Base-by-base conservation (phyloP, 2,888 invertebrate species). In the Hemistola chrysoprasaria region DNA sequence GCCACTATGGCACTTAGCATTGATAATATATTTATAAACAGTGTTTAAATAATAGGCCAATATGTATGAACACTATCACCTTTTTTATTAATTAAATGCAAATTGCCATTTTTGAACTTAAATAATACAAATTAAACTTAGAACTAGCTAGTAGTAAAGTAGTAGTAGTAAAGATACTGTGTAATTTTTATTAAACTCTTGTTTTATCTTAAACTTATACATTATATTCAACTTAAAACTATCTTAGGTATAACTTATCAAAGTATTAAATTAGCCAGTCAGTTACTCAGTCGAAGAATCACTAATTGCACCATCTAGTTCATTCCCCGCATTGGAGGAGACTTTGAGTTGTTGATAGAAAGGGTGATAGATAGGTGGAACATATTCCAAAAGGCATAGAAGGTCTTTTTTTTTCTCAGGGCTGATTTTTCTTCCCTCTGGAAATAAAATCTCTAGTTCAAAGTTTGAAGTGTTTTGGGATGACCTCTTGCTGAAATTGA, bases 401-500 rank as follows among this genome's bases (percentile, higher is more conserved):
- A 29, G 21, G 22, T 25, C 23, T 26, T 30, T 43, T 43, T 43
- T 43, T 26, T 38, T 39, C 34, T 38, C 34, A 25, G 3, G 16
- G 20, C 35, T 39, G 23, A 44, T 44, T 35, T 35, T 20, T 32
- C 11, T 38, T 40, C 43, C 47, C 25, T 43, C 43, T 30, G 47
- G 38, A 38, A 16, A 39, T 42, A 42, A 42, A 47, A 32, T 16
- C 22, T 47, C 41, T 29, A 45, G 41, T 24, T 48, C 38, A 32
- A 35, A 25, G 11, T 36, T 29, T 21, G 24, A 22, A 33, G 26
- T 39, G 36, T 41, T 34, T 38, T 35, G 27, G n/a, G n/a, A n/a
- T n/a, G n/a, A n/a, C 40, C 50, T 49, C 37, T 51, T 51, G 37
- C 33, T 46, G 31, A 49, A 47, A 40, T 49, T 35, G 10, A 44